phyloP scores from a whole-genome alignment of 2,888 invertebrate species.

The Drosophila nigritarsus region DNA sequence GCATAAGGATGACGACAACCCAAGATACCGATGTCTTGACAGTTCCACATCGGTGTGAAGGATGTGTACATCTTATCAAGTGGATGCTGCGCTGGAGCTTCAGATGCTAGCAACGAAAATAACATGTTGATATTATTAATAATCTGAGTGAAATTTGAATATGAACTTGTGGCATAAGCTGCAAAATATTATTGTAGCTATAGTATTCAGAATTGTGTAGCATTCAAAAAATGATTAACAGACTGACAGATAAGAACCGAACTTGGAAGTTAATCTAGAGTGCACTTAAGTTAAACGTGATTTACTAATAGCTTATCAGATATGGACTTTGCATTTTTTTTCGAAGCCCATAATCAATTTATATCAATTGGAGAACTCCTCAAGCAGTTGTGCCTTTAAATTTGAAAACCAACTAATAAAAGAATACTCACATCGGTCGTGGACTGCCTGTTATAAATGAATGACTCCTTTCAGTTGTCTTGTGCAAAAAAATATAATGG shows the following conservation, averaged over 20 bases:
- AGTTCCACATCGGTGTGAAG: slow-evolving; percentile 35
- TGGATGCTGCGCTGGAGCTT: slow-evolving; percentile 7
- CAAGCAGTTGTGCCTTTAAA: background rate
- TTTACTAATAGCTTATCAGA: background rate
- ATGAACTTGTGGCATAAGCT: background rate
- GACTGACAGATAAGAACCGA: background rate
- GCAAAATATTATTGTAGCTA: background rate
- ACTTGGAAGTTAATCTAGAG: background rate
- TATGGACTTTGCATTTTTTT: background rate
- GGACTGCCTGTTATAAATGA: background rate
- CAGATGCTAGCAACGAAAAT: background rate
- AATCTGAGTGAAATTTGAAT: slow-evolving; percentile 4
- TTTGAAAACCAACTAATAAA: background rate
- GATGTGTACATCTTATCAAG: slow-evolving; percentile 46
- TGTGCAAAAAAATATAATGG: slow-evolving; percentile 20
- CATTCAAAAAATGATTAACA: background rate
- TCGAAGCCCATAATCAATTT: background rate
- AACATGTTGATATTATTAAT: slow-evolving; percentile 16
- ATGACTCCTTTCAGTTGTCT: background rate
- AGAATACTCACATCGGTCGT: background rate
- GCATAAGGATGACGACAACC: slow-evolving; percentile 36
- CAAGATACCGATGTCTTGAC: slow-evolving; percentile 25
- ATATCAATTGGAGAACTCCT: background rate
- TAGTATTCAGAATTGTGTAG: background rate
- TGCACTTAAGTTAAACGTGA: background rate